phyloP scores from a whole-genome alignment of 2,113 vertebrate genomes.

The Vicugna pacos region DNA sequence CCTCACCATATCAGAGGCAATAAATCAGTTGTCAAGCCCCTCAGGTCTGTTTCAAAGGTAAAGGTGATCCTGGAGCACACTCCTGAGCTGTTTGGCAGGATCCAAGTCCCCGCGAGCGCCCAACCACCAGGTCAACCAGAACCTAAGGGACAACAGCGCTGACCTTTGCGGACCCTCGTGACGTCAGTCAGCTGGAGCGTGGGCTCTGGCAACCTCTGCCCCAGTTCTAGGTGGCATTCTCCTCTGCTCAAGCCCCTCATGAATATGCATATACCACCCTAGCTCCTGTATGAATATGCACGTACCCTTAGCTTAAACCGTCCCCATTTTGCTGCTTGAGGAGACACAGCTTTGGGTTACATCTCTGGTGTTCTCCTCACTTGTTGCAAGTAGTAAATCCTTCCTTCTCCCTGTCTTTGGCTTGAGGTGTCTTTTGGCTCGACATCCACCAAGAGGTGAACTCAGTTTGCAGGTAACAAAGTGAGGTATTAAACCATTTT shows the following conservation, averaged over 20 bases:
- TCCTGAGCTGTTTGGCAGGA: neutral
- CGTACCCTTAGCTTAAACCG: neutral
- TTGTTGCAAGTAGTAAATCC: neutral
- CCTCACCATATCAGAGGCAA: neutral
- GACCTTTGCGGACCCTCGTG: neutral
- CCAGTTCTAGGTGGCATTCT: neutral
- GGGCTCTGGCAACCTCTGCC: neutral
- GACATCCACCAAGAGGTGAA: neutral
- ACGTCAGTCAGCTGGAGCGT: neutral
- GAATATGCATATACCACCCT: too few relatives aligned
- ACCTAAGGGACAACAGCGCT: fast-evolving
- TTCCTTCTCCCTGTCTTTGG: neutral
- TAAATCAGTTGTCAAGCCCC: neutral
- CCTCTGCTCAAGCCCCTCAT: neutral
- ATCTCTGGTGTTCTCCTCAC: neutral
- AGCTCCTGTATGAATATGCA: neutral
- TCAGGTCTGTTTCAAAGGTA: neutral
- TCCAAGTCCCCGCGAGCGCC: neutral
- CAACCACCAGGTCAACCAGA: neutral
- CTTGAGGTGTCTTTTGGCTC: neutral
- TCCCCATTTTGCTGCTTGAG: neutral
- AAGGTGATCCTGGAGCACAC: neutral
- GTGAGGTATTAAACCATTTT: fast-evolving
- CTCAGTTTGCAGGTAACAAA: fast-evolving
- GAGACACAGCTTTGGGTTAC: neutral